Base-by-base conservation (phyloP, 2,797 vertebrate genomes). In the Hephaestus fuliginosus region DNA sequence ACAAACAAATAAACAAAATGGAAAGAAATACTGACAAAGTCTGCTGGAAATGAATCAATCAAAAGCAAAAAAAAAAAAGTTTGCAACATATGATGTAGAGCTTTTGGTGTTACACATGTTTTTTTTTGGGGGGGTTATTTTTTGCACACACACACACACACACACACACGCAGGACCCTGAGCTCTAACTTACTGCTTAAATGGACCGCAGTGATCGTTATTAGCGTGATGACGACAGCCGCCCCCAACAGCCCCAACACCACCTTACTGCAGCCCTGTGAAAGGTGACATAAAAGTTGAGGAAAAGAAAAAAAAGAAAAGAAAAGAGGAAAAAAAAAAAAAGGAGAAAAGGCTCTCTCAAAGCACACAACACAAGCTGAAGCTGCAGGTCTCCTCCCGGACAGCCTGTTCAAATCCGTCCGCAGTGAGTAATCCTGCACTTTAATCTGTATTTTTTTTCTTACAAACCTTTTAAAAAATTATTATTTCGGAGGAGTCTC, bases 171-270 rank as follows among this genome's bases (percentile, higher is more conserved):
- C 5, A 46, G 41, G 58, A 36, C 70, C 41, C 67, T 11, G 84
- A 33, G 14, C 48, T 46, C 0, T 2, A 7, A 95, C 96, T 95
- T 92, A 96, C 96, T 93, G 90, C 94, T 93, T 41, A 93, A 79
- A 89, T 95, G 93, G 85, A 96, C 89, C 0, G 95, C 92, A 33
- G 93, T 89, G 75, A 96, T 91, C 2, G 91, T 91, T 74, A 96
- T 95, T 65, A 96, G 76, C 51, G 83, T 91, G 94, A 95, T 92
- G 92, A 96, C 88, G 89, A 92, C 95, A 91, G 82, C 92, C 65
- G 91, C 91, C 76, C 92, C 95, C 36, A 93, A 39, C 80, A 92
- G 49, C 83, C 82, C 92, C 83, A 90, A 86, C 72, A 95, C 52
- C 91, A 94, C 81, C 91, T 94, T 96, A 46, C 73, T 90, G 89